Conservation (phyloP, 1,140 invertebrate genomes). For the Neodiprion virginianus region DNA sequence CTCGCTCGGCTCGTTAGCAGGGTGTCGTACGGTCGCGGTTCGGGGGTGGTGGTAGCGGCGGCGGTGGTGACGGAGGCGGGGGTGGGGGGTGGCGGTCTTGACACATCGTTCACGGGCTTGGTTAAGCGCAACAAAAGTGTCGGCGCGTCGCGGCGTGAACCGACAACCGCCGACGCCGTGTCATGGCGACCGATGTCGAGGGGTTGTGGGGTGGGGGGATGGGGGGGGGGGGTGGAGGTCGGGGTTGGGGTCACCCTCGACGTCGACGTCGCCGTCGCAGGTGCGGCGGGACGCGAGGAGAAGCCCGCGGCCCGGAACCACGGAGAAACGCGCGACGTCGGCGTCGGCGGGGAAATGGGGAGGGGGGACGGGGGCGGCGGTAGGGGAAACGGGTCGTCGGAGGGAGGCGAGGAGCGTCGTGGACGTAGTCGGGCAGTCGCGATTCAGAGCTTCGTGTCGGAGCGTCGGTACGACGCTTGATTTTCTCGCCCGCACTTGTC, state of each 20-base stretch:
- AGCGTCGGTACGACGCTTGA: constrained; percentile 10
- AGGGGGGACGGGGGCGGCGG: constrained; percentile 7
- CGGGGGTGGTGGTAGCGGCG: constrained; percentile 13
- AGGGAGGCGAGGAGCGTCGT: constrained; percentile 24
- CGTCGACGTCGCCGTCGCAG: background rate
- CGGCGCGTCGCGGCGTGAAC: constrained; percentile 44
- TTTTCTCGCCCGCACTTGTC: background rate
- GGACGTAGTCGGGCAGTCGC: constrained; percentile 35
- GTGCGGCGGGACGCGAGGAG: constrained; percentile 19
- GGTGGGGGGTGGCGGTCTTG: constrained; percentile 23
- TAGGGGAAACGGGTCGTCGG: constrained; percentile 28
- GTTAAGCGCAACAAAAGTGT: constrained; percentile 49
- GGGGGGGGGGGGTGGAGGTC: background rate
- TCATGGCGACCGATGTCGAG: constrained; percentile 32
- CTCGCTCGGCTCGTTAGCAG: background rate
- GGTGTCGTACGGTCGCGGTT: background rate
- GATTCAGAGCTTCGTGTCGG: constrained; percentile 43
- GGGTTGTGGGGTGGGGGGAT: constrained; percentile 7
- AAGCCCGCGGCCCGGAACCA: constrained; percentile 26
- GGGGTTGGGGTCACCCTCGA: constrained; percentile 15
- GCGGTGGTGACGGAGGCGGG: background rate
- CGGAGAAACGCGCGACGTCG: constrained; percentile 21
- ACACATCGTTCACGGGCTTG: constrained; percentile 48
- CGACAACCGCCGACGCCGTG: constrained; percentile 47
- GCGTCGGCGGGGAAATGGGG: constrained; percentile 22